Conservation (phyloP, 2,113 vertebrate species). For the Psophia crepitans region DNA sequence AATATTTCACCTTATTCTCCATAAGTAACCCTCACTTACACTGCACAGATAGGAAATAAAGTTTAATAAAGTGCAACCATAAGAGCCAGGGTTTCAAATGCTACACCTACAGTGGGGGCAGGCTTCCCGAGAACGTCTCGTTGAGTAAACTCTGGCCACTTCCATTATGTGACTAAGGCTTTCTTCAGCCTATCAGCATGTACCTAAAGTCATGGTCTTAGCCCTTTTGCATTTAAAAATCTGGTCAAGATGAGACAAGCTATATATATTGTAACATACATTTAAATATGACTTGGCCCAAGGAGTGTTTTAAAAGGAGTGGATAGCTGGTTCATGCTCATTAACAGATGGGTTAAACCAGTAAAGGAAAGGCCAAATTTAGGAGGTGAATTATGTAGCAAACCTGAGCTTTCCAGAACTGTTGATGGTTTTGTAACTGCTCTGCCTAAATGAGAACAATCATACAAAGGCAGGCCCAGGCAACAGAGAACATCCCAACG, state of each 20-base stretch:
- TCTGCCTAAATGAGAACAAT: background rate
- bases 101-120: background rate
- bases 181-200: background rate
- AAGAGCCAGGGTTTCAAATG: background rate
- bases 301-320: background rate
- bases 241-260: background rate
- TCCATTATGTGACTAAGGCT: background rate
- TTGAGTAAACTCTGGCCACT: background rate
- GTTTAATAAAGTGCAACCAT: background rate
- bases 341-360: background rate
- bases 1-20: background rate
- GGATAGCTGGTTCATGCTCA: background rate
- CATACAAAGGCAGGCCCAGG: background rate
- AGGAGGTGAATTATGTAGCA: background rate
- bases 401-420: background rate
- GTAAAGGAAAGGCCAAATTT: background rate
- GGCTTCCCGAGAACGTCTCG: background rate
- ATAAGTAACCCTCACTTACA: background rate
- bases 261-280: background rate
- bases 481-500: background rate
- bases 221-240: background rate
- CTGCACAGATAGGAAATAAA: background rate
- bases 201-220: background rate
- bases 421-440: background rate
- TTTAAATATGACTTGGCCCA: background rate